Conservation (phyloP, 2,888 invertebrate genomes). For the Margaritifera margaritifera region DNA sequence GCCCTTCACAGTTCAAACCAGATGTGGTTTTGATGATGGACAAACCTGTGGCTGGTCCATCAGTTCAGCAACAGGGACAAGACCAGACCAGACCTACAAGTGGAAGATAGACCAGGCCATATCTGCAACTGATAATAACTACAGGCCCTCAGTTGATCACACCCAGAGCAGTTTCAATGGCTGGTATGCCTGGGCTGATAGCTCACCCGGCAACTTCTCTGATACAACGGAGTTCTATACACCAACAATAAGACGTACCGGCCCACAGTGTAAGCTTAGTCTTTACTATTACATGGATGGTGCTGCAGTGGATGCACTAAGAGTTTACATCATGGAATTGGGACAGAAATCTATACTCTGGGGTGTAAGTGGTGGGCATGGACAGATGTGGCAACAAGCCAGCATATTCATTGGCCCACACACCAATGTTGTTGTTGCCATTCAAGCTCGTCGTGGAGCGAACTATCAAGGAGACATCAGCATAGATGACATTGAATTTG, state of each 20-base stretch:
- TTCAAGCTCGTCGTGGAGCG: slow-evolving; percentile 51
- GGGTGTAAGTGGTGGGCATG: slow-evolving; percentile 42
- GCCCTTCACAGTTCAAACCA: slow-evolving; percentile 27
- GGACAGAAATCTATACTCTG: slow-evolving; percentile 36
- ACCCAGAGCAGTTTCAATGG: slow-evolving; percentile 32
- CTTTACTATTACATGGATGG: slow-evolving; percentile 61
- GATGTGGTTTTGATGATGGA: slow-evolving; percentile 52
- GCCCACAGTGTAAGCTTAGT: slow-evolving; percentile 55
- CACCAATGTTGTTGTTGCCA: slow-evolving; percentile 35
- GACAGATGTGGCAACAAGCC: slow-evolving; percentile 43
- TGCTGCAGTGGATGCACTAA: slow-evolving; percentile 42
- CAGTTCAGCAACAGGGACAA: slow-evolving; percentile 9
- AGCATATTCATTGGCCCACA: slow-evolving; percentile 52
- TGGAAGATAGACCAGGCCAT: slow-evolving; percentile 46
- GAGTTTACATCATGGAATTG: slow-evolving; percentile 30
- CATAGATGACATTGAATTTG: slow-evolving; percentile 56
- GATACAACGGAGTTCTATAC: slow-evolving; percentile 47
- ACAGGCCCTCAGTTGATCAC: slow-evolving; percentile 40
- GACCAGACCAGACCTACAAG: slow-evolving; percentile 36
- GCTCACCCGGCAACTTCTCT: slow-evolving; percentile 45
- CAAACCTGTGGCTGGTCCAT: slow-evolving; percentile 51
- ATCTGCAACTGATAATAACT: slow-evolving; percentile 12
- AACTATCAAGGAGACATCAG: slow-evolving; percentile 53
- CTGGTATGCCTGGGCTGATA: slow-evolving; percentile 55
- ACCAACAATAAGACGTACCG: slow-evolving; percentile 43